Conservation (phyloP, 2,113 vertebrate genomes). For the Platanista minor region DNA sequence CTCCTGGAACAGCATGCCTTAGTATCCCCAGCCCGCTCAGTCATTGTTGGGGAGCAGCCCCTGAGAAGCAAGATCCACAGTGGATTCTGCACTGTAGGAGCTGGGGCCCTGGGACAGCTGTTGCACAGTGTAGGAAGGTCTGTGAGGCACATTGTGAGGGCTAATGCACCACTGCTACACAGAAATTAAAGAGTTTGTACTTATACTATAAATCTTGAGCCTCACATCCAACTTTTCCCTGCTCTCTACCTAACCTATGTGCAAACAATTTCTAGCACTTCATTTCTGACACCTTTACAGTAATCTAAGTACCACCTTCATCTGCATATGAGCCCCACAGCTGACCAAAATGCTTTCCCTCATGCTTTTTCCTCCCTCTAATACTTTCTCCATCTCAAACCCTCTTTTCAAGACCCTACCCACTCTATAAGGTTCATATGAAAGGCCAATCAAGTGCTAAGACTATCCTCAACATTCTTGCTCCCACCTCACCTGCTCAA, state of each 20-base stretch:
- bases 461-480: not conserved
- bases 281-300: not conserved
- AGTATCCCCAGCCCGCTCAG: not conserved
- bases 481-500: not conserved
- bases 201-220: not conserved
- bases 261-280: not conserved
- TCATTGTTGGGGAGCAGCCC: not conserved
- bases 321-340: not conserved
- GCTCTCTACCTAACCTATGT: not conserved
- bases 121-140: not conserved
- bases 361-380: not conserved
- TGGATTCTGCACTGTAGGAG: not conserved
- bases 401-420: not conserved
- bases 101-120: not conserved
- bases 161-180: rapidly evolving
- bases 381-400: not conserved
- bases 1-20: not conserved
- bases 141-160: not conserved
- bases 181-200: not conserved
- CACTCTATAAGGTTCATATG: not conserved
- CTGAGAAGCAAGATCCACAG: not conserved
- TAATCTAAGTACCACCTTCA: not conserved
- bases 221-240: not conserved
- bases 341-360: not conserved
- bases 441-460: not conserved